Percentiles rank a stretch among this genome's conserved stretches.
These are phyloP conservation scores for Gymnothorax javanicus DNA, from an alignment of 2,797 vertebrate species.

Conservation along the genomic window DNA sequence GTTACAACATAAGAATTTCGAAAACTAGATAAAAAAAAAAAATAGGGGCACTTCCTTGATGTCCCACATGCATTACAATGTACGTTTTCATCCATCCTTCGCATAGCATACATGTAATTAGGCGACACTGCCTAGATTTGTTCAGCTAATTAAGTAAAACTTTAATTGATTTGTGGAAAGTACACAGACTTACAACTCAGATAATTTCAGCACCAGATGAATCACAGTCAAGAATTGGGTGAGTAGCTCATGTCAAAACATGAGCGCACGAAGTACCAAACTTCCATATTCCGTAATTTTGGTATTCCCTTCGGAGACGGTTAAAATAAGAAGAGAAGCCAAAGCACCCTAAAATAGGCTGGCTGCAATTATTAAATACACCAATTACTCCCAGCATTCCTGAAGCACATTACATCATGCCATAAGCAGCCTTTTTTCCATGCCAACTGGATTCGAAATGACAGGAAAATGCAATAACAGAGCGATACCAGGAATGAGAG, in stretches of 20 bases:
- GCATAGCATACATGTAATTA: background rate
- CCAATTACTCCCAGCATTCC: background rate
- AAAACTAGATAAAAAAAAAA: background rate
- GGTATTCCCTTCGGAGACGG: background rate
- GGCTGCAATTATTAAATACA: background rate
- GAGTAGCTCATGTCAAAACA: background rate
- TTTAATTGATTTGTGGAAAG: background rate
- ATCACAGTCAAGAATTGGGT: background rate
- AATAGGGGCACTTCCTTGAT: background rate
- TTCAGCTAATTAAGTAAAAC: background rate
- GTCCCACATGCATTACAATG: background rate
- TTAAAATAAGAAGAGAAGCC: background rate
- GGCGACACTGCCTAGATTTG: background rate
- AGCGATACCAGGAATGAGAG: constrained; percentile 1
- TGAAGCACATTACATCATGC: background rate
- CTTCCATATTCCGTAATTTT: background rate
- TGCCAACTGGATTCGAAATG: constrained; percentile 37
- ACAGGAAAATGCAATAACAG: constrained; percentile 18
- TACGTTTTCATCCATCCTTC: background rate
- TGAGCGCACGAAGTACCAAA: background rate
- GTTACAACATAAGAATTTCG: background rate
- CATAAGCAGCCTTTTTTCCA: background rate
- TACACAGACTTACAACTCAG: background rate
- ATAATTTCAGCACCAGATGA: background rate
- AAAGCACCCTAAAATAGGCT: background rate